Evolutionary conservation across 2,888 invertebrate genomes (phyloP), one percentile per base, ranked within the genome.

Genomic region (Pseudoips prasinana): DNA sequence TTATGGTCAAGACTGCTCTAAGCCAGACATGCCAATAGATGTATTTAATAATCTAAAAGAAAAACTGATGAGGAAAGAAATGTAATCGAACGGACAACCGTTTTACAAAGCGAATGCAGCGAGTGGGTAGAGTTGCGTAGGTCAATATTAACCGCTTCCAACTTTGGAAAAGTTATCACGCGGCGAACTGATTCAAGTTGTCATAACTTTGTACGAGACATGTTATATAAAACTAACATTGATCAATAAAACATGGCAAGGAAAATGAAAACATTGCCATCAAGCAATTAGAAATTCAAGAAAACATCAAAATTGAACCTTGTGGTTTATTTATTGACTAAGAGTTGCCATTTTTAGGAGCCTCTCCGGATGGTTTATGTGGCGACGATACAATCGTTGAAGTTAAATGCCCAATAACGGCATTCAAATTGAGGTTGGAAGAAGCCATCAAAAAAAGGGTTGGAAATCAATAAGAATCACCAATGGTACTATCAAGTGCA

Each of bases 401-500:
- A 3, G 18, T 35, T 8, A 36, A 36, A 22, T 27, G 26, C 11
- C 36, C 30, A 11, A 7, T 36, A 1, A 10, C 30, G 5, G 26
- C 26, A 17, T 1, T 2, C 18, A 29, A 35, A 14, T 9, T 17
- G 8, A 25, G 25, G 2, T n/a, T 35, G 1, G 29, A 22, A 4
- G 22, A 26, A 14, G 25, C 25, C 1, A 22, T 30, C 20, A 5
- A 29, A 20, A 22, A 31, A 25, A 25, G 14, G 14, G 19, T 4
- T 6, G 0, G 1, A 10, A 18, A 1, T 14, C n/a, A 11, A 29
- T 23, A 14, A 14, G 5, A 14, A 14, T 5, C 14, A 14, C 5
- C 14, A 14, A 14, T 35, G 22, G 25, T 35, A 29, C 10, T 30
- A 29, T 25, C 25, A 35, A 11, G 10, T 35, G n/a, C 35, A 35